These are phyloP conservation scores for Phycodurus eques DNA, from an alignment of 2,113 vertebrate genomes.

Conservation along the genomic window DNA sequence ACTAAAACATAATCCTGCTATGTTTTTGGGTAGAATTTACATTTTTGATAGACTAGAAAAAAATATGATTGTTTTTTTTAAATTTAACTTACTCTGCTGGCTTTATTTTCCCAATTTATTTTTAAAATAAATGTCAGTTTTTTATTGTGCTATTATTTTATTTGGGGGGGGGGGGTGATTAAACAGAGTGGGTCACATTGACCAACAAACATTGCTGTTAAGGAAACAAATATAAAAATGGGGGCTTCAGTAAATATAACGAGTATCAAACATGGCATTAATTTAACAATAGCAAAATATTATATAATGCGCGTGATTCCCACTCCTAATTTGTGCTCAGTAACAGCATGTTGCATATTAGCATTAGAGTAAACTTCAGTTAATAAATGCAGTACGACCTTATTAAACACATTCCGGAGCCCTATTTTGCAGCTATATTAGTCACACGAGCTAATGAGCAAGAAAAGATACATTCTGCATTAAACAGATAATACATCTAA, in stretches of 20 bases:
- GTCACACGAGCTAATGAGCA: conserved; percentile 6
- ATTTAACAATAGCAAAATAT: too few relatives aligned
- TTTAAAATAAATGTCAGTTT: too few relatives aligned
- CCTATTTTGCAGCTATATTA: not conserved
- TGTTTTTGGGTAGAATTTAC: too few relatives aligned
- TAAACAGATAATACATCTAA: conserved; percentile 10
- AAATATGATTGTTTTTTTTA: not conserved
- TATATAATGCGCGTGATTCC: not conserved
- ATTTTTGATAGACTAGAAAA: too few relatives aligned
- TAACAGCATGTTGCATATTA: not conserved
- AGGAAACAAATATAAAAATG: too few relatives aligned
- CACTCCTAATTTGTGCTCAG: not conserved
- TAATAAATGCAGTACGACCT: not conserved
- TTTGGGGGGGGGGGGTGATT: too few relatives aligned
- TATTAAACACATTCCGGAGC: not conserved
- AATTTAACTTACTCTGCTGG: not conserved
- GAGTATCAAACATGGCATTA: too few relatives aligned
- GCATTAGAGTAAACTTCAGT: not conserved
- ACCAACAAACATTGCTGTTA: too few relatives aligned
- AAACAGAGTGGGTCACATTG: too few relatives aligned
- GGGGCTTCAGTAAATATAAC: too few relatives aligned
- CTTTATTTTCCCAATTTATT: not conserved
- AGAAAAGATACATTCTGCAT: conserved; percentile 9
- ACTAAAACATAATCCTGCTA: too few relatives aligned
- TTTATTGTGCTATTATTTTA: too few relatives aligned